Evolutionary conservation across 1,140 invertebrate species (phyloP).

Genomic region (Ostrea denselamellosa): DNA sequence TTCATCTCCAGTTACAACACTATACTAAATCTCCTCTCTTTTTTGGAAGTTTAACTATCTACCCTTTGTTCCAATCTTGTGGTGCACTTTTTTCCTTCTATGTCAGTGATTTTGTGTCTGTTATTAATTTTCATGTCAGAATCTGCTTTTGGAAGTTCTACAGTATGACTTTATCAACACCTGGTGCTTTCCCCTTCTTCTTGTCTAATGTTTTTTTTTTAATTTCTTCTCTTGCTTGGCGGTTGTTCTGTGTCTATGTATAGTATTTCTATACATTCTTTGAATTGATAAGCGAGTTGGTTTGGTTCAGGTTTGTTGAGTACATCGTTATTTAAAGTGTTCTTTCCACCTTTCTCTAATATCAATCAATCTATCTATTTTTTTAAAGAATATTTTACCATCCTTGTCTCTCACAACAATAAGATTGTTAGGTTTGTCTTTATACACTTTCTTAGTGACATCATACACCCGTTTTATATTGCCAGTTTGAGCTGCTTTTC

Average conservation of each 20-base stretch:
- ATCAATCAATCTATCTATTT: background rate
- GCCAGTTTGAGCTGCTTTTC: background rate
- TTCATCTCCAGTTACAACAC: too few relatives aligned
- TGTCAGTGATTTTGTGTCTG: too few relatives aligned
- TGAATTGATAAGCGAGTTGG: too few relatives aligned
- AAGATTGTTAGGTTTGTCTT: constrained; percentile 37
- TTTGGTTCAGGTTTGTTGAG: constrained; percentile 32
- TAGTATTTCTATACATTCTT: background rate
- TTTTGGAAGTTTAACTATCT: too few relatives aligned
- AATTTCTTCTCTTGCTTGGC: background rate
- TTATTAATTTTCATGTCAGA: background rate
- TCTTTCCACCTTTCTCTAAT: constrained; percentile 42
- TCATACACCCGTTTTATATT: constrained; percentile 44
- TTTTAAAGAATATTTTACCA: background rate
- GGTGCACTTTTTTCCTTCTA: too few relatives aligned
- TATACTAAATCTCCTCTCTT: too few relatives aligned
- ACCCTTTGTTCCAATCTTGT: too few relatives aligned
- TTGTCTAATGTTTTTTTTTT: constrained; percentile 19
- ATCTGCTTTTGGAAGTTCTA: constrained; percentile 2
- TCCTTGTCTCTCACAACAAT: constrained; percentile 18
- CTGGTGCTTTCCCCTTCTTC: too few relatives aligned
- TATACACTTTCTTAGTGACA: constrained; percentile 41
- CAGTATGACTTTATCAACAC: constrained; percentile 11
- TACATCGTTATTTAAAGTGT: constrained; percentile 27
- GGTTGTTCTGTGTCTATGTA: constrained; percentile 5